Base-by-base conservation (phyloP, 2,888 invertebrate species). In the Onchidella celtica region DNA sequence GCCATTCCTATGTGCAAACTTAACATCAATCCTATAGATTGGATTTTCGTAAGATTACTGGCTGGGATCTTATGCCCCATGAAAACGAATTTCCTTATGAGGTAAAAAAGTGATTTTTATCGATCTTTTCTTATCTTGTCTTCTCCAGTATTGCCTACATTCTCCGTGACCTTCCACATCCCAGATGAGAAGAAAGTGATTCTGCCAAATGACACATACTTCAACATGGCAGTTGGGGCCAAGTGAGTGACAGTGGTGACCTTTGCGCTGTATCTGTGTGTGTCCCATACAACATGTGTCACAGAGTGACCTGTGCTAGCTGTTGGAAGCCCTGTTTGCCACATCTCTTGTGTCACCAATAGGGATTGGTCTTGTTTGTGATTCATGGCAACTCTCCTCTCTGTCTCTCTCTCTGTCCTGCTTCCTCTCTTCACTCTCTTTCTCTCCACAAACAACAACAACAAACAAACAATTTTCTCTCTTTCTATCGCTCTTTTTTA, bases 111-210 rank as follows among this genome's bases (percentile, higher is more conserved):
- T n/a, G n/a, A n/a, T n/a, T n/a, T 6, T 14, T 34, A 29, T 34
- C 32, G 14, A 40, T 70, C 24, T 47, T 24, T 47, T 40, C 57
- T 72, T 32, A 36, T 9, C 6, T 76, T 66, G 34, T 75, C 4
- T 6, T 29, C 66, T 29, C 70, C 84, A 90, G 90, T 90, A 59
- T 57, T 90, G 27, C 90, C 90, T 6, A 87, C 87, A 9, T 88
- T 87, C 83, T 86, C 87, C 9, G 89, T 89, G 24, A 70, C 57
- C 0, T 82, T 89, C 24, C 73, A 85, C 34, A 85, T 86, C 1
- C 69, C 81, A 2, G 79, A 82, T 24, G 73, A 79, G 3, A 69
- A 84, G 14, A 84, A 81, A 55, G 85, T 87, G 27, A 86, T 90
- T 9, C 69, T 89, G 24, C 85, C 85, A 2, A 83, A 84, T 17